A percentile compares a stretch with the other conserved stretches of the same genome.
Conservation (phyloP, 2,888 invertebrate species). For the Hoplodrina blanda region DNA sequence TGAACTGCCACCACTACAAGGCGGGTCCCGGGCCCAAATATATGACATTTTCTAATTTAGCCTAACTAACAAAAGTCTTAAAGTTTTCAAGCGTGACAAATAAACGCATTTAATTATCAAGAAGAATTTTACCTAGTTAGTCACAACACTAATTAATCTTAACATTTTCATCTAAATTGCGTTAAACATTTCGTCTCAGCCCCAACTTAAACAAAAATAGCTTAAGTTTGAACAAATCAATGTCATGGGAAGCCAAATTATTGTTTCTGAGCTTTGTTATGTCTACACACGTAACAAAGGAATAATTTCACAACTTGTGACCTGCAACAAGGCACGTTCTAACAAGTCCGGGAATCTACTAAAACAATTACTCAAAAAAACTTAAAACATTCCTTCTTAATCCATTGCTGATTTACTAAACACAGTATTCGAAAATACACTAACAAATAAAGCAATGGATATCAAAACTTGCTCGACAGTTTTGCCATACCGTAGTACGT, state of each 20-base stretch:
- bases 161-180: conserved; percentile 45
- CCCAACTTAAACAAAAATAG: conserved; percentile 21
- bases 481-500: conserved; percentile 38
- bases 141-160: conserved; percentile 41
- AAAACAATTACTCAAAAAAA: conserved; percentile 8
- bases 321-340: conserved; percentile 60
- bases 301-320: conserved; percentile 62
- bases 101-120: neutral
- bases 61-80: too few species aligned
- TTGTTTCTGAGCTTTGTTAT: conserved; percentile 61
- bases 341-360: conserved; percentile 40
- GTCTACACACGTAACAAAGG: conserved; percentile 67
- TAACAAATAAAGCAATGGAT: conserved; percentile 40
- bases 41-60: too few species aligned
- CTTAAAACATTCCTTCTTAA: neutral
- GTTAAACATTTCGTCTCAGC: conserved; percentile 51
- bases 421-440: neutral
- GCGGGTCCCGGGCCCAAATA: too few species aligned
- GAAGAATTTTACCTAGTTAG: conserved; percentile 1
- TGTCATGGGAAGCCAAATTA: conserved; percentile 66
- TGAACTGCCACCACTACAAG: too few species aligned
- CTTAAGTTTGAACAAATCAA: conserved; percentile 59
- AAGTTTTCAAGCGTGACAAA: neutral
- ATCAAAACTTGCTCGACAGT: conserved; percentile 2
- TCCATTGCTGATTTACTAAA: conserved; percentile 20